Percentiles rank a stretch among this genome's conserved stretches.
Evolutionary conservation across 1,140 invertebrate genomes (phyloP).

Genomic region (Copidosoma floridanum): DNA sequence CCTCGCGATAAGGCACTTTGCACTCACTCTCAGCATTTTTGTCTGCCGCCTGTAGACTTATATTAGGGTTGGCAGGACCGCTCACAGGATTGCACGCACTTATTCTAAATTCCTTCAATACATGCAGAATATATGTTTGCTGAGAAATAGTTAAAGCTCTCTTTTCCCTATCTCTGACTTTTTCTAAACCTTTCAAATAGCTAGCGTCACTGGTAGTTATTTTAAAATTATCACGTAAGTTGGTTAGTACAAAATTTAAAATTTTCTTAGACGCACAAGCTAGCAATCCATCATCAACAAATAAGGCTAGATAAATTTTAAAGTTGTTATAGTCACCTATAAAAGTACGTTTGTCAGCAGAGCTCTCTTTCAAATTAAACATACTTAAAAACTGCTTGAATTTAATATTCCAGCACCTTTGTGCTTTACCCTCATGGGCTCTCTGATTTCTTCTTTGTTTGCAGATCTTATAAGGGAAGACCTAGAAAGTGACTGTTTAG

Average conservation of each 20-base stretch:
- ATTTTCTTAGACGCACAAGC: neutral
- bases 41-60: neutral
- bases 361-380: neutral
- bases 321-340: neutral
- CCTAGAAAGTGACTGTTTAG: too few relatives aligned
- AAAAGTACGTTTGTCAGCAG: constrained; percentile 22
- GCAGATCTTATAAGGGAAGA: too few relatives aligned
- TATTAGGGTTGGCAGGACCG: constrained; percentile 25
- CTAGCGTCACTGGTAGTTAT: neutral
- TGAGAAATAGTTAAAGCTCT: too few relatives aligned
- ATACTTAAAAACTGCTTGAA: neutral
- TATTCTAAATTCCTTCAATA: constrained; percentile 32
- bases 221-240: neutral
- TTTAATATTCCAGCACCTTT: constrained; percentile 9
- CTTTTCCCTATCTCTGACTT: too few relatives aligned
- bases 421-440: too few relatives aligned
- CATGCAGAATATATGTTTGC: neutral
- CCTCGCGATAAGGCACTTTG: constrained; percentile 41
- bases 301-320: neutral
- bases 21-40: neutral
- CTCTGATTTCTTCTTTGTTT: too few relatives aligned
- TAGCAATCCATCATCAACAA: neutral
- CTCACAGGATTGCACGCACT: constrained; percentile 26
- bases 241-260: neutral
- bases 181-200: neutral